These are phyloP conservation scores for Metopolophium dirhodum DNA, from an alignment of 1,140 invertebrate species.

Conservation along the genomic window DNA sequence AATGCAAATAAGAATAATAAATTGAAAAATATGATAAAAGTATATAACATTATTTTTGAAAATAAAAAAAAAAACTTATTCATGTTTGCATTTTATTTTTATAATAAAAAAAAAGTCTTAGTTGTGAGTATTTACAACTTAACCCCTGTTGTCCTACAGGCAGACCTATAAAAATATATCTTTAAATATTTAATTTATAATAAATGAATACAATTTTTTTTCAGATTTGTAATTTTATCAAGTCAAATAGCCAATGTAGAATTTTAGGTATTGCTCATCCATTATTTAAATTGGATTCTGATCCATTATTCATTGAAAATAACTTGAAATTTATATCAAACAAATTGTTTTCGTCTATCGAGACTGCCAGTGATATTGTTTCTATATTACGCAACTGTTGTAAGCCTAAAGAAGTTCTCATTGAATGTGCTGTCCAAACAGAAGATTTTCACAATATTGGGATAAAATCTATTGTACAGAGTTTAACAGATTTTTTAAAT, in stretches of 20 bases:
- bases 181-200: neutral
- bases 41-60: too few species aligned
- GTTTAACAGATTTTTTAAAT: slow-evolving; percentile 68
- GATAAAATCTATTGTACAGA: slow-evolving; percentile 65
- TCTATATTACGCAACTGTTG: slow-evolving; percentile 74
- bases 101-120: too few species aligned
- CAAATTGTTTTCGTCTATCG: slow-evolving; percentile 71
- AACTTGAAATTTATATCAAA: slow-evolving; percentile 75
- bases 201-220: neutral
- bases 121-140: too few species aligned
- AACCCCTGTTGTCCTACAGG: too few species aligned
- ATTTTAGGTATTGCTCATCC: slow-evolving; percentile 74
- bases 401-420: slow-evolving; percentile 71
- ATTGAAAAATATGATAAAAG: too few species aligned
- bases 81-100: too few species aligned
- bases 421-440: slow-evolving; percentile 67
- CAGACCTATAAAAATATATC: too few species aligned
- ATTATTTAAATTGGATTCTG: slow-evolving; percentile 63
- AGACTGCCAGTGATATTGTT: slow-evolving; percentile 80
- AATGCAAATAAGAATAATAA: too few species aligned
- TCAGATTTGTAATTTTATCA: slow-evolving; percentile 59
- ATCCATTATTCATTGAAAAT: slow-evolving; percentile 69
- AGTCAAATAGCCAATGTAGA: slow-evolving; percentile 60
- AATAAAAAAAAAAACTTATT: too few species aligned
- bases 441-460: slow-evolving; percentile 63